A percentile compares a stretch with the other conserved stretches of the same genome.
Evolutionary conservation across 53 echinoderm and acorn worm genomes (phyloP).

Genomic region (Temnopleurus reevesii): DNA sequence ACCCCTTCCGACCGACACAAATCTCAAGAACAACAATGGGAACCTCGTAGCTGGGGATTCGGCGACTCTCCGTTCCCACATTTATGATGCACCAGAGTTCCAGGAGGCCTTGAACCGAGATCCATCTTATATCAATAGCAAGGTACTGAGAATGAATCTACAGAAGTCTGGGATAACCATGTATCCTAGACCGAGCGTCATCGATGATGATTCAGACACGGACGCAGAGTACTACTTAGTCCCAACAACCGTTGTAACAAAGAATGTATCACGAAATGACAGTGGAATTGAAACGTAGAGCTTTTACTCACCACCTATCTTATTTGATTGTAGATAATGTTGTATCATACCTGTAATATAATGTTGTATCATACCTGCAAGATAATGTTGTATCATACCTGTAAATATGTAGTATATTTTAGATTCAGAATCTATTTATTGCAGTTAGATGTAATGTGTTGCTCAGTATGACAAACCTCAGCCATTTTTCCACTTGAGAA

Average conservation of each 20-base stretch:
- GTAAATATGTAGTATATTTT: too few relatives aligned
- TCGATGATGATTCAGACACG: background rate
- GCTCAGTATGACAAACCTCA: too few relatives aligned
- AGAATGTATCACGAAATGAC: background rate
- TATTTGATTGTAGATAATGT: background rate
- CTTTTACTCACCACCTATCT: background rate
- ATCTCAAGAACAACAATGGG: background rate
- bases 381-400: too few relatives aligned
- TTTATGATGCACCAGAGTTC: background rate
- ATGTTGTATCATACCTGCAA: too few relatives aligned
- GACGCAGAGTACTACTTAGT: background rate
- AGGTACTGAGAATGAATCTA: background rate
- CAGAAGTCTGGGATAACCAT: background rate
- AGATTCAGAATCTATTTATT: too few relatives aligned
- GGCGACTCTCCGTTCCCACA: constrained; percentile 17
- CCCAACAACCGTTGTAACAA: background rate
- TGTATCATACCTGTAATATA: too few relatives aligned
- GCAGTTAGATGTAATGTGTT: too few relatives aligned
- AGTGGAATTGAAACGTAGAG: background rate
- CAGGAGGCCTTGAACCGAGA: background rate
- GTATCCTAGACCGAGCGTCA: background rate
- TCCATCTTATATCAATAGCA: constrained; percentile 7
- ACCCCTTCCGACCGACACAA: background rate
- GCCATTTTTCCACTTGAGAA: too few relatives aligned
- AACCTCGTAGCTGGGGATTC: background rate